Percentiles rank a stretch among this genome's conserved stretches.
Conservation (phyloP, 2,113 vertebrate species). For the Grus americana region DNA sequence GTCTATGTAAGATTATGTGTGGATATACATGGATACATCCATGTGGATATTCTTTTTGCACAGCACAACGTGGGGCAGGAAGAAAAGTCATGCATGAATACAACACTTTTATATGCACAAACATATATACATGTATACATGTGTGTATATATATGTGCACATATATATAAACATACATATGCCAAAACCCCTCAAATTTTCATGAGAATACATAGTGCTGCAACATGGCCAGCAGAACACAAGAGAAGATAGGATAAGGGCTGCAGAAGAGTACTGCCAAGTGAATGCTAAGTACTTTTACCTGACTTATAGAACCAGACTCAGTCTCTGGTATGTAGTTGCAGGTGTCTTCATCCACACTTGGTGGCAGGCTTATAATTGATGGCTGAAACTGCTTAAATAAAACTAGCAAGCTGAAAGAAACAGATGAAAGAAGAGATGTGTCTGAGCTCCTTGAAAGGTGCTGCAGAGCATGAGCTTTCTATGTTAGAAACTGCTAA, state of each 20-base stretch:
- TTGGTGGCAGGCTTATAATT: accelerated
- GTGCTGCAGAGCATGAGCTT: background rate
- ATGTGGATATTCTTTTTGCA: background rate
- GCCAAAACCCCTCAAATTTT: background rate
- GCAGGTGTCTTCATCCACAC: background rate
- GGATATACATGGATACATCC: background rate
- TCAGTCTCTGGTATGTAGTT: background rate
- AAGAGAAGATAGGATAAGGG: background rate
- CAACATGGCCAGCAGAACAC: background rate
- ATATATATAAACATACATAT: background rate
- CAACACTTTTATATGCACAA: background rate
- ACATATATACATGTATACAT: background rate
- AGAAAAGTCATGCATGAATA: background rate
- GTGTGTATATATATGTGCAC: background rate
- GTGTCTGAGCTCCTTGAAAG: background rate
- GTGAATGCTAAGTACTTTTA: background rate
- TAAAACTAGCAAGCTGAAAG: background rate
- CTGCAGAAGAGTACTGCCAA: background rate
- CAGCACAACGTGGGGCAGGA: background rate
- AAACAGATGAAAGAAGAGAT: background rate
- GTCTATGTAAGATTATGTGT: background rate
- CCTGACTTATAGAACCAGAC: background rate
- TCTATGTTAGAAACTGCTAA: background rate
- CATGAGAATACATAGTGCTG: background rate
- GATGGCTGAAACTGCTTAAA: background rate